phyloP scores from a whole-genome alignment of 2,113 vertebrate genomes.

The Artemisiospiza belli region DNA sequence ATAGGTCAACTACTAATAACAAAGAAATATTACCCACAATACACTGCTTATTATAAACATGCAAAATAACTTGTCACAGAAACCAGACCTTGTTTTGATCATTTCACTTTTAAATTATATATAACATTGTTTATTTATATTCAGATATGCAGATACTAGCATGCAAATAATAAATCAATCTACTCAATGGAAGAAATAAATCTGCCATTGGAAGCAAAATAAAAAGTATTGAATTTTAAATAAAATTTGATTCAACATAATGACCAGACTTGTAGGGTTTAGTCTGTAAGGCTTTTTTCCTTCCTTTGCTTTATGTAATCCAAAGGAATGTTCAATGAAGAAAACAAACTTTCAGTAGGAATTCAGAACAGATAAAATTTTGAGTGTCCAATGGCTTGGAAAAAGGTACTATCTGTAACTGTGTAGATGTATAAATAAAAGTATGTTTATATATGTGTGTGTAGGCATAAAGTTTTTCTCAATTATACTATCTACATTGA shows the following conservation, averaged over 20 bases:
- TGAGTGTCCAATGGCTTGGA: neutral
- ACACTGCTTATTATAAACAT: neutral
- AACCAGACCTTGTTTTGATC: neutral
- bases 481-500: neutral
- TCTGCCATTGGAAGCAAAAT: neutral
- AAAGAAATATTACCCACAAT: neutral
- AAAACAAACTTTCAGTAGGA: neutral
- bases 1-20: neutral
- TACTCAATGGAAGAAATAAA: neutral
- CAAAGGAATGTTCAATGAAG: neutral
- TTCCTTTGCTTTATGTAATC: neutral
- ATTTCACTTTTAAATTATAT: neutral
- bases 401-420: neutral
- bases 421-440: neutral
- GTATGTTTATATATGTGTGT: fast-evolving
- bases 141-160: neutral
- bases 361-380: neutral
- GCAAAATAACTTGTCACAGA: neutral
- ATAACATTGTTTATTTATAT: neutral
- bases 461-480: neutral
- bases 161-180: neutral
- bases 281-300: neutral
- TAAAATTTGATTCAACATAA: neutral
- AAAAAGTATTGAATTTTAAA: neutral
- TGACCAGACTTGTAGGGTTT: neutral